Conservation (phyloP, 2,888 invertebrate genomes). For the Anarsia innoxiella region DNA sequence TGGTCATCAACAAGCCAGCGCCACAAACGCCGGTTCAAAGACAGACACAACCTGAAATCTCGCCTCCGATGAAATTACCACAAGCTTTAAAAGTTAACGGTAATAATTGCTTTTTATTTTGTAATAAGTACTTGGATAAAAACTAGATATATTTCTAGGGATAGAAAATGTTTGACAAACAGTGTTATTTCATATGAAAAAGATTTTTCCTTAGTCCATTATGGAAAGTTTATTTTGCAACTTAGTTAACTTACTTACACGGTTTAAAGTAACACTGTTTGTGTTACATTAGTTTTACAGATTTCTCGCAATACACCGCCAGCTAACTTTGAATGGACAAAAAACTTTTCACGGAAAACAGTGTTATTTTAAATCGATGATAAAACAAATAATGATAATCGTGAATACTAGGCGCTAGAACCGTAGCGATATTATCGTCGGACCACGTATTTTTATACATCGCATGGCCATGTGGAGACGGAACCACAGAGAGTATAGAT, state of each 20-base stretch:
- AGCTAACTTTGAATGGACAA: constrained; percentile 13
- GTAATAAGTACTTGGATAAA: not conserved
- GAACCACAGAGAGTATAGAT: too few relatives aligned
- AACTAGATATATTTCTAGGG: too few relatives aligned
- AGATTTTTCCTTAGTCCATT: not conserved
- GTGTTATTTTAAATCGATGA: constrained; percentile 47
- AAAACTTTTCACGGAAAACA: constrained; percentile 30
- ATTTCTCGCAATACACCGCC: constrained; percentile 45
- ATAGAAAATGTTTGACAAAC: constrained; percentile 27
- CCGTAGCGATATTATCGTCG: too few relatives aligned
- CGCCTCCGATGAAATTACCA: constrained; percentile 28
- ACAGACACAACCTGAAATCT: constrained; percentile 28
- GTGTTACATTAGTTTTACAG: constrained; percentile 26
- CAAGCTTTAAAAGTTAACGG: constrained; percentile 33
- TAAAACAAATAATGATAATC: too few relatives aligned
- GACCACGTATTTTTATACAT: too few relatives aligned
- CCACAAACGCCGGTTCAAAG: constrained; percentile 43
- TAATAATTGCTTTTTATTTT: not conserved
- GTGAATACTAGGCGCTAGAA: too few relatives aligned
- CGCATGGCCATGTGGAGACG: too few relatives aligned
- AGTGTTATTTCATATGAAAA: constrained; percentile 36
- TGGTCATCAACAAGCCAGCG: constrained; percentile 37
- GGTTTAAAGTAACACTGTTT: constrained; percentile 52
- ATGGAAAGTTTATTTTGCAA: not conserved
- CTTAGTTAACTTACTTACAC: too few relatives aligned